phyloP scores from a whole-genome alignment of 2,113 vertebrate species.

The Alethe diademata region DNA sequence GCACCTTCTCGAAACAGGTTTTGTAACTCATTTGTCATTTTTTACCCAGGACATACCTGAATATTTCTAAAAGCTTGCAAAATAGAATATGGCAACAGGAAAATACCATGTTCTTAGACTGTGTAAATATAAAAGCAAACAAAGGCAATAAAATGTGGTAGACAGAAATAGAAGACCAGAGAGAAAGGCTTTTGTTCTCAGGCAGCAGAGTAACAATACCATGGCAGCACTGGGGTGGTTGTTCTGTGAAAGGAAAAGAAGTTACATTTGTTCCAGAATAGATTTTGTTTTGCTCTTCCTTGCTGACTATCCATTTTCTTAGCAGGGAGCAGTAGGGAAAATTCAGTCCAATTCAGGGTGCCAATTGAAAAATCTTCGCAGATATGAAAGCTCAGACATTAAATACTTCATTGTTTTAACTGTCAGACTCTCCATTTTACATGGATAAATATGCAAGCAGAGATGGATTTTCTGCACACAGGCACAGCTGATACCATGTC shows the following conservation, averaged over 20 bases:
- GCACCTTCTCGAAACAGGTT: not conserved
- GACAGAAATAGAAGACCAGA: not conserved
- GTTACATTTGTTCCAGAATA: not conserved
- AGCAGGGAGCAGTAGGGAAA: not conserved
- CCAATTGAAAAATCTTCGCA: not conserved
- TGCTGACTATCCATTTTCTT: not conserved
- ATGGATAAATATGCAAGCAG: not conserved
- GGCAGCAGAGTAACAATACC: not conserved
- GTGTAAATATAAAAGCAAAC: not conserved
- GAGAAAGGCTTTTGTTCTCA: not conserved
- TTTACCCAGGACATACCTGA: not conserved
- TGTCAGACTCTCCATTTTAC: not conserved
- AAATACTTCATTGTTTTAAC: not conserved
- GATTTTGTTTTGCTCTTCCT: not conserved
- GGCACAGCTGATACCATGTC: not conserved
- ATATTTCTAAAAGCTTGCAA: not conserved
- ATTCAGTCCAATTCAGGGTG: not conserved
- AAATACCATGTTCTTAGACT: not conserved
- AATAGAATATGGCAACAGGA: not conserved
- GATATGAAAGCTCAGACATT: not conserved
- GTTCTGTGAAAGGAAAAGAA: conserved; percentile 4
- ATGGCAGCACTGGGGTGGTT: not conserved
- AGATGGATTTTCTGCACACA: not conserved
- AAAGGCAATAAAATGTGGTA: not conserved
- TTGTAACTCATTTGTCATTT: not conserved